Percentiles rank a stretch among this genome's conserved stretches.
Conservation (phyloP, 2,888 invertebrate species). For the Orthosia cruda region DNA sequence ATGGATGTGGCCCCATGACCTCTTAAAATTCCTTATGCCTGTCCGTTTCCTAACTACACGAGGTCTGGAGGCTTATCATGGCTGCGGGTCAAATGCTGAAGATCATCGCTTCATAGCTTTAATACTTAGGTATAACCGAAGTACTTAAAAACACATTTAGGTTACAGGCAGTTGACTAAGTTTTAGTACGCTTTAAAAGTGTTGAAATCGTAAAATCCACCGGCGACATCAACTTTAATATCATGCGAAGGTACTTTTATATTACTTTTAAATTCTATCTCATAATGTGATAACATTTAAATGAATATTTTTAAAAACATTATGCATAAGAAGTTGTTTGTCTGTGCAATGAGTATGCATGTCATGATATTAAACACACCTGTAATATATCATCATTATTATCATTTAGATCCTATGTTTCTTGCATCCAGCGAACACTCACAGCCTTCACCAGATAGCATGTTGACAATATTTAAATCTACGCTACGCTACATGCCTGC, state of each 20-base stretch:
- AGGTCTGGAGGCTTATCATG: background rate
- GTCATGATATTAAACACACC: background rate
- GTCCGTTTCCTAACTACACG: background rate
- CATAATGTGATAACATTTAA: constrained; percentile 58
- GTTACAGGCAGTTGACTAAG: constrained; percentile 70
- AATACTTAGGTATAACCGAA: constrained; percentile 22
- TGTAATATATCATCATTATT: too few species aligned
- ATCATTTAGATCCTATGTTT: too few species aligned
- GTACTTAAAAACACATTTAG: constrained; percentile 60
- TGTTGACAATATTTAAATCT: too few species aligned
- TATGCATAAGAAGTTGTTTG: background rate
- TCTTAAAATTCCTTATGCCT: too few species aligned
- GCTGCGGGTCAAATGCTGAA: constrained; percentile 2
- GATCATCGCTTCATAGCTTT: constrained; percentile 1
- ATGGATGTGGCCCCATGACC: too few species aligned
- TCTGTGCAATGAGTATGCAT: background rate
- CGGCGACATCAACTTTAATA: constrained; percentile 73
- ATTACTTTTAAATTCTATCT: constrained; percentile 71
- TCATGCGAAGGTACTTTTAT: constrained; percentile 74
- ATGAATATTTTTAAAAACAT: constrained; percentile 45
- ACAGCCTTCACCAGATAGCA: too few species aligned
- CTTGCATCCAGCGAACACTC: too few species aligned
- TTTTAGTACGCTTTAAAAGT: constrained; percentile 75
- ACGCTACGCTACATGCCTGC: background rate
- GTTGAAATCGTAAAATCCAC: constrained; percentile 75